Conservation (phyloP, 1,140 invertebrate genomes). For the Pseudachorutes palmiensis region DNA sequence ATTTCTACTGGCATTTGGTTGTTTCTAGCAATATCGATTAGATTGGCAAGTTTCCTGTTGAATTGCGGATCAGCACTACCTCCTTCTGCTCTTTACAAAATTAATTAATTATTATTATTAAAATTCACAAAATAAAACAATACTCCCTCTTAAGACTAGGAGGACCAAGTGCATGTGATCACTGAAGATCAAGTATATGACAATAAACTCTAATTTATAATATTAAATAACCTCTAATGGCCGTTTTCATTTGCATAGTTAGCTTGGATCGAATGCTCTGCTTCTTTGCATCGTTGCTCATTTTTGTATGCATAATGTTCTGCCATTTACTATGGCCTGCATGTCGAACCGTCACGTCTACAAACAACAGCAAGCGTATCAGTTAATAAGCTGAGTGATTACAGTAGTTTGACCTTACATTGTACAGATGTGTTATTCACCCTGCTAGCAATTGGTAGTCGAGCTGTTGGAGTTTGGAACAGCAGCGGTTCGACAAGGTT, state of each 20-base stretch:
- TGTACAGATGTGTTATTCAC: background rate
- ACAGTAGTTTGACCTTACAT: background rate
- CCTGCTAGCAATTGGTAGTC: too few relatives aligned
- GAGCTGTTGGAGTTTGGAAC: too few relatives aligned
- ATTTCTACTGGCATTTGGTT: conserved; percentile 22
- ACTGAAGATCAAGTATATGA: too few relatives aligned
- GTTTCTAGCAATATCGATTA: conserved; percentile 18
- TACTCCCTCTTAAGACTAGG: background rate
- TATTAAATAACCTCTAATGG: conserved; percentile 20
- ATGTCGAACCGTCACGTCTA: conserved; percentile 14
- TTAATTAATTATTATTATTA: conserved; percentile 1
- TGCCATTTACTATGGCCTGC: conserved; percentile 46
- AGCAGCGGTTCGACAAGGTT: too few relatives aligned
- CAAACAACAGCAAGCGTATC: background rate
- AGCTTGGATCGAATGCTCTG: conserved; percentile 31
- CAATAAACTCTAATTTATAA: background rate
- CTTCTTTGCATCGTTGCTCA: conserved; percentile 41
- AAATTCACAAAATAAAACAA: background rate
- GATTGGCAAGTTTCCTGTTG: conserved; percentile 22
- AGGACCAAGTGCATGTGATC: too few relatives aligned
- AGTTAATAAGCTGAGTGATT: background rate
- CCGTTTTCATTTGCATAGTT: conserved; percentile 16
- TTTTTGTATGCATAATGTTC: conserved; percentile 44
- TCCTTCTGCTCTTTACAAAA: conserved; percentile 10
- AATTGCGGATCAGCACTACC: conserved; percentile 27